Conservation (phyloP, 2,888 invertebrate species). For the Xestia rhomboidea region DNA sequence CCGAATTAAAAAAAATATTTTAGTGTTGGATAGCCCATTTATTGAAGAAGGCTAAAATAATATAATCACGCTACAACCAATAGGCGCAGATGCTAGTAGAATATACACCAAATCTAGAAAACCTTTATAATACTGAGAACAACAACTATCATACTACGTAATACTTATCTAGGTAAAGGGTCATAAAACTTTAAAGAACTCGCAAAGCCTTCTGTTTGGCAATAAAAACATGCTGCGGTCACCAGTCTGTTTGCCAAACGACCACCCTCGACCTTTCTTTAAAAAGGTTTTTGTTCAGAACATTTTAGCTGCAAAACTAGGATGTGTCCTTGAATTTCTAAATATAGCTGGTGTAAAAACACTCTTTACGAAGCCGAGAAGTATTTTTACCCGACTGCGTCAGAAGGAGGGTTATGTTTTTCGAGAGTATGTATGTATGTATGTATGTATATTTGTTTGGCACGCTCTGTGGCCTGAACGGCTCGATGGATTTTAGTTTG, state of each 20-base stretch:
- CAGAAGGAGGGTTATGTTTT: too few relatives aligned
- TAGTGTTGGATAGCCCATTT: too few relatives aligned
- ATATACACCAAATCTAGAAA: neutral
- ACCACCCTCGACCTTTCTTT: neutral
- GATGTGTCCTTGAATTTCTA: neutral
- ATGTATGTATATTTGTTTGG: too few relatives aligned
- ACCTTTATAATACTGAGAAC: neutral
- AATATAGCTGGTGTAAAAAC: neutral
- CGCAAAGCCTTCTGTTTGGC: neutral
- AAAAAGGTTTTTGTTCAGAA: neutral
- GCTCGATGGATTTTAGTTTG: too few relatives aligned
- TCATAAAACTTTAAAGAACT: conserved; percentile 3
- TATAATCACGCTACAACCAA: too few relatives aligned
- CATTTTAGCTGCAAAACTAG: neutral
- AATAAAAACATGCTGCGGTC: conserved; percentile 23
- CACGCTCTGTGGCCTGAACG: too few relatives aligned
- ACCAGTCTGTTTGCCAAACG: conserved; percentile 3
- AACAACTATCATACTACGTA: neutral
- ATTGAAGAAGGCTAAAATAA: too few relatives aligned
- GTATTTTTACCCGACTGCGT: neutral
- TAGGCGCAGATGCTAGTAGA: too few relatives aligned
- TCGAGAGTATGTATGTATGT: too few relatives aligned
- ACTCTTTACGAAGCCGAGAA: neutral
- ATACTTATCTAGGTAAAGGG: neutral
- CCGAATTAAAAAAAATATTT: too few relatives aligned